Percentiles rank a stretch among this genome's conserved stretches.
phyloP scores from a whole-genome alignment of 2,888 invertebrate species.

The Oscheius sp. region DNA sequence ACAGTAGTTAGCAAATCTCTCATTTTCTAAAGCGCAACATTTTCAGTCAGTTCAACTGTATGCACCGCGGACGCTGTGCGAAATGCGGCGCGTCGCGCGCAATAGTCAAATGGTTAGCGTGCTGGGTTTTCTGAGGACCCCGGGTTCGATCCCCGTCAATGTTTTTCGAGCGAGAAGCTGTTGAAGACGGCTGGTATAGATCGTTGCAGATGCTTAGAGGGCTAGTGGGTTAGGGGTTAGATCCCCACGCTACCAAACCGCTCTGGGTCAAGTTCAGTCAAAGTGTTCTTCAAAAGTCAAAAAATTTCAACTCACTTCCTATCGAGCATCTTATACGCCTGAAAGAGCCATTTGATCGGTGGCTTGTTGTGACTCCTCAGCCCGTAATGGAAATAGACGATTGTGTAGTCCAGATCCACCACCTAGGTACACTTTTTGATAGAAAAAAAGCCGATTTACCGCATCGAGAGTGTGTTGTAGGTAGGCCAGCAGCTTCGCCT shows the following conservation, averaged over 20 bases:
- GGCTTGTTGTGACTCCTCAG: slow-evolving; percentile 95
- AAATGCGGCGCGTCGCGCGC: too few relatives aligned
- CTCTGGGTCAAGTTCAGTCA: too few relatives aligned
- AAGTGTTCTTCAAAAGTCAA: not conserved
- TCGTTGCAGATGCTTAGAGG: too few relatives aligned
- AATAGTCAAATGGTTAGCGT: too few relatives aligned
- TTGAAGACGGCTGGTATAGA: too few relatives aligned
- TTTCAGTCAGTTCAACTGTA: not conserved
- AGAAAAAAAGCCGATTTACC: slow-evolving; percentile 35
- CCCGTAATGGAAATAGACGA: slow-evolving; percentile 97
- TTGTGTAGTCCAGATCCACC: slow-evolving; percentile 97
- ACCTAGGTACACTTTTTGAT: slow-evolving; percentile 76
- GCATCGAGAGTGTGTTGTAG: slow-evolving; percentile 56
- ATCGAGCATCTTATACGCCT: slow-evolving; percentile 95
- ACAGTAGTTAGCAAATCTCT: not conserved
- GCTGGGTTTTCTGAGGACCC: too few relatives aligned
- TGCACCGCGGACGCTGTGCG: too few relatives aligned
- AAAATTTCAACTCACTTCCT: slow-evolving; percentile 79
- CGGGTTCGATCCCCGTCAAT: too few relatives aligned
- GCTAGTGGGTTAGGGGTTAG: too few relatives aligned
- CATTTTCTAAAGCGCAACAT: not conserved
- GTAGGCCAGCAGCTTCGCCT: slow-evolving; percentile 82
- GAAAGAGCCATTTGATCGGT: slow-evolving; percentile 92
- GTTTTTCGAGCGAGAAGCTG: too few relatives aligned
- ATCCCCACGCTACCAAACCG: too few relatives aligned